Conservation (phyloP, 2,113 vertebrate species). For the Camelus bactrianus region DNA sequence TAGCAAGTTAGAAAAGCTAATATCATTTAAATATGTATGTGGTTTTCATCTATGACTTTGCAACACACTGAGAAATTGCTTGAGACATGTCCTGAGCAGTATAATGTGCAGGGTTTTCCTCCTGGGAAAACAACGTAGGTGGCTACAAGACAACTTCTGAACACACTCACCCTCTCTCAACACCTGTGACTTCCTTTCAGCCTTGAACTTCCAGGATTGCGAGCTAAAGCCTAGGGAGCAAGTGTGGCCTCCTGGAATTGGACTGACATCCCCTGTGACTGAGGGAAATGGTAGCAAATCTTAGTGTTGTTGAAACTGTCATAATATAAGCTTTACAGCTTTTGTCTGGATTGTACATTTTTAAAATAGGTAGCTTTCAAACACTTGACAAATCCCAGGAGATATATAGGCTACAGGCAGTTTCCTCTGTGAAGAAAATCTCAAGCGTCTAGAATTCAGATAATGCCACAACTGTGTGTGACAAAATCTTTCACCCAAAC, state of each 20-base stretch:
- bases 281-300: not conserved
- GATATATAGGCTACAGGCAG: not conserved
- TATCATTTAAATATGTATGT: not conserved
- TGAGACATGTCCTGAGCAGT: not conserved
- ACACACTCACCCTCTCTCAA: not conserved
- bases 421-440: not conserved
- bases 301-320: not conserved
- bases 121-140: not conserved
- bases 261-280: not conserved
- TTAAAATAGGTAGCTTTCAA: not conserved
- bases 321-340: not conserved
- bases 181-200: not conserved
- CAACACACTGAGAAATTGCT: not conserved
- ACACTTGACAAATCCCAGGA: not conserved
- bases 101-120: not conserved
- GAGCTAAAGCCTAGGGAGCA: not conserved
- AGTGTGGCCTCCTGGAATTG: not conserved
- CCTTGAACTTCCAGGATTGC: not conserved
- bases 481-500: not conserved
- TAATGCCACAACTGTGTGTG: not conserved
- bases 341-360: conserved; percentile 23
- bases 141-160: not conserved
- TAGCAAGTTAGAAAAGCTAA: not conserved
- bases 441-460: not conserved
- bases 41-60: conserved; percentile 10